phyloP scores from a whole-genome alignment of 2,113 vertebrate species.

The Erythrolamprus reginae region DNA sequence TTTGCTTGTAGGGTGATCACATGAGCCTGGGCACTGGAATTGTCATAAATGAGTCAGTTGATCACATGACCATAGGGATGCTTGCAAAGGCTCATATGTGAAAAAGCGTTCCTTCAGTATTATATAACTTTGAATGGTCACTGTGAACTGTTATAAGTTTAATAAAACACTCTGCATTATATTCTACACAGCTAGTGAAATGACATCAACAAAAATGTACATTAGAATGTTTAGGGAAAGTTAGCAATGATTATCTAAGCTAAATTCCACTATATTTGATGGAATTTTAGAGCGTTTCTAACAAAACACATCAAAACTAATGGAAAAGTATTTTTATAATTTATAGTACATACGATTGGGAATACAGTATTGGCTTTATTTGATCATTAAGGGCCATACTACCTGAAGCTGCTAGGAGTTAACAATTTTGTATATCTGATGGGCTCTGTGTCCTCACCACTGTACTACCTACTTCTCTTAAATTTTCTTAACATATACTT shows the following conservation, averaged over 20 bases:
- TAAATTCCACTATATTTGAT: not conserved
- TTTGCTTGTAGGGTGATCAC: not conserved
- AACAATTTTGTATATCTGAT: not conserved
- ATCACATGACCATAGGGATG: not conserved
- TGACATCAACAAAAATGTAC: not conserved
- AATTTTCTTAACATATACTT: not conserved
- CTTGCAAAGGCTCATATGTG: not conserved
- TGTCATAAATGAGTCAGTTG: not conserved
- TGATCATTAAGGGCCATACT: not conserved
- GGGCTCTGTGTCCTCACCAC: not conserved
- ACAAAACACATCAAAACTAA: not conserved
- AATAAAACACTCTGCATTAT: not conserved
- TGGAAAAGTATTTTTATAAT: not conserved
- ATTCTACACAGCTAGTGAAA: not conserved
- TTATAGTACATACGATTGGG: not conserved
- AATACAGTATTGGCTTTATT: not conserved
- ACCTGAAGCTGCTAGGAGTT: not conserved
- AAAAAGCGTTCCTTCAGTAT: not conserved
- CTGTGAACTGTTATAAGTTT: no score
- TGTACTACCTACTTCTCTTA: not conserved
- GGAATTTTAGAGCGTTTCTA: not conserved
- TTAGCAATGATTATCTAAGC: not conserved
- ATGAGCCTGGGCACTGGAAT: not conserved
- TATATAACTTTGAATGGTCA: not conserved
- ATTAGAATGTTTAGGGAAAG: not conserved